Conservation (phyloP, 2,888 invertebrate species). For the Heliconius cydno region DNA sequence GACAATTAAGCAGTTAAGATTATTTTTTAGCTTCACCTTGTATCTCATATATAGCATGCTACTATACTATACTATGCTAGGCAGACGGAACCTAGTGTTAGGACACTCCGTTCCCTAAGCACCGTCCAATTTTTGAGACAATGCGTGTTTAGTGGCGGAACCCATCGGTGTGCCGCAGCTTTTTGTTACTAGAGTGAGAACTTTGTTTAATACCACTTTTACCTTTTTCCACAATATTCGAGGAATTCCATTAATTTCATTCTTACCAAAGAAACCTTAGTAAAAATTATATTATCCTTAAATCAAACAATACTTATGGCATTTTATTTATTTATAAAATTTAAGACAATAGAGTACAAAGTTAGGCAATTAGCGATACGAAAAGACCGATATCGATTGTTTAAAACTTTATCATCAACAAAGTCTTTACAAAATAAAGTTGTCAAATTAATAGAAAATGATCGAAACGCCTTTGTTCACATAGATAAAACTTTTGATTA, state of each 20-base stretch:
- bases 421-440: background rate
- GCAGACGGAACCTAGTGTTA: background rate
- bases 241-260: no score
- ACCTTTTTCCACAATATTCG: no score
- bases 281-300: background rate
- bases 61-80: background rate
- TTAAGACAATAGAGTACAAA: slow-evolving; percentile 1
- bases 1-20: background rate
- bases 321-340: background rate
- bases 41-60: background rate
- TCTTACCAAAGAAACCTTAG: no score
- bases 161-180: no score
- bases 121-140: no score
- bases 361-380: slow-evolving; percentile 24
- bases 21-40: background rate
- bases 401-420: slow-evolving; percentile 15
- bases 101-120: background rate
- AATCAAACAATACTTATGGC: background rate
- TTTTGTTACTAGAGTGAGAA: no score
- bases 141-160: no score
- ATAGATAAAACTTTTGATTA: background rate
- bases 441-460: slow-evolving; percentile 1
- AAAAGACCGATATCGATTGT: slow-evolving; percentile 1
- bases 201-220: no score
- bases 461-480: background rate